A percentile compares a stretch with the other conserved stretches of the same genome.
These are phyloP conservation scores for Aurelia aurita DNA, from an alignment of 30 jellyfish, hydroid and myxozoan genomes.

Conservation along the genomic window DNA sequence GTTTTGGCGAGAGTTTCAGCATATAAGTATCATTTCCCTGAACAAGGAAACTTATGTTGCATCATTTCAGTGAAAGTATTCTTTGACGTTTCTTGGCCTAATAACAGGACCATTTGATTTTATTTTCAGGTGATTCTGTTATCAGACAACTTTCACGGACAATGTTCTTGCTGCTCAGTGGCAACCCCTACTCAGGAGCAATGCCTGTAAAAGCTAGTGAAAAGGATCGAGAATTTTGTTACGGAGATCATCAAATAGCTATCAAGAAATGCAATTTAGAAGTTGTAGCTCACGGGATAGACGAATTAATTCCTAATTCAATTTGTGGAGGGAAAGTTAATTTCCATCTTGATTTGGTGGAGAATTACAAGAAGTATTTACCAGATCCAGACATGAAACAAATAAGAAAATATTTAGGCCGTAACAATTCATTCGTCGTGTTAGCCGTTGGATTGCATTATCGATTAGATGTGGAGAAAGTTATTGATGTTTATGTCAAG, in stretches of 20 bases:
- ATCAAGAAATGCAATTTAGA: conserved; percentile 79
- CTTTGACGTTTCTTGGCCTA: too few species aligned
- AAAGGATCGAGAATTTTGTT: conserved; percentile 65
- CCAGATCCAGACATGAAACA: conserved; percentile 52
- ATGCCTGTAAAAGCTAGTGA: conserved; percentile 67
- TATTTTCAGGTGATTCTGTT: conserved; percentile 85
- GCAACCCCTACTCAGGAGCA: conserved; percentile 70
- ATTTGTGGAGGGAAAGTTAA: conserved; percentile 74
- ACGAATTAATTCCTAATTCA: conserved; percentile 57
- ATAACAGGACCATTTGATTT: too few species aligned
- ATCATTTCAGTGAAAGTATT: too few species aligned
- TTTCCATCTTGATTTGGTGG: conserved; percentile 71
- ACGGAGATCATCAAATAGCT: conserved; percentile 85
- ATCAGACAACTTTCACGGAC: conserved; percentile 87
- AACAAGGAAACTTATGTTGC: too few species aligned
- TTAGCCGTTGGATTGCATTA: conserved; percentile 94
- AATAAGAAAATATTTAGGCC: conserved; percentile 49
- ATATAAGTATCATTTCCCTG: too few species aligned
- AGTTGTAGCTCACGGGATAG: conserved; percentile 70
- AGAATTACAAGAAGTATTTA: conserved; percentile 77
- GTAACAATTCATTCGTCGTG: conserved; percentile 69
- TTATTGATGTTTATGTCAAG: conserved; percentile 44
- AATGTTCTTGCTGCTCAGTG: conserved; percentile 75
- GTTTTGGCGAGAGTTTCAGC: too few species aligned
- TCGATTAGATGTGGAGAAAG: conserved; percentile 67